Evolutionary conservation across 2,797 vertebrate species (phyloP).

Genomic region (Sebastes reedi): DNA sequence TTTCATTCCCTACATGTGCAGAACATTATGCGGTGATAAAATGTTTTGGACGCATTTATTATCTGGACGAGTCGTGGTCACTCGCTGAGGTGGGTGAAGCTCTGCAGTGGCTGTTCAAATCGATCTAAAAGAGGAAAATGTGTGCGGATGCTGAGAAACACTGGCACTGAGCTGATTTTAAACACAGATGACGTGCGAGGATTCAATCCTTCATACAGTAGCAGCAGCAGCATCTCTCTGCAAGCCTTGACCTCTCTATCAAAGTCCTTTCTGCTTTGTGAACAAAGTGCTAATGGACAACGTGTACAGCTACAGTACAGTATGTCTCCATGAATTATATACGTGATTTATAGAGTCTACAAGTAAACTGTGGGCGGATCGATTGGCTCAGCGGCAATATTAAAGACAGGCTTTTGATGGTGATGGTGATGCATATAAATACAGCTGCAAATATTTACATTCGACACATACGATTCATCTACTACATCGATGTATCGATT

Average conservation of each 20-base stretch:
- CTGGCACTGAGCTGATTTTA: background rate
- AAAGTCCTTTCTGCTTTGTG: background rate
- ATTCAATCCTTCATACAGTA: background rate
- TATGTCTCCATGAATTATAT: slow-evolving; percentile 12
- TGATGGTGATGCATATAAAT: background rate
- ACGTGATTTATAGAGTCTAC: background rate
- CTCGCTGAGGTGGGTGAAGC: background rate
- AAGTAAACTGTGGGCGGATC: background rate
- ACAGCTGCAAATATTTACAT: no score
- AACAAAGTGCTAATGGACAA: background rate
- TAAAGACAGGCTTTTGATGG: background rate
- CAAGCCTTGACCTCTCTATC: slow-evolving; percentile 3
- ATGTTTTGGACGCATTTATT: background rate
- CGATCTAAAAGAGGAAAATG: background rate
- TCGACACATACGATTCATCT: no score
- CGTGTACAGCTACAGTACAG: background rate
- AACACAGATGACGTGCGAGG: background rate
- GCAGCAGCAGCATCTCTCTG: background rate
- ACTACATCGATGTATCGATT: no score
- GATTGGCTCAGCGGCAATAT: background rate
- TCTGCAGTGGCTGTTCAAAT: background rate
- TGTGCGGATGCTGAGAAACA: background rate
- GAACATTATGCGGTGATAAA: background rate
- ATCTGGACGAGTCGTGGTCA: background rate
- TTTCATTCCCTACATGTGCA: background rate